These are phyloP conservation scores for Tiliacea citrago DNA, from an alignment of 2,888 invertebrate genomes.

Conservation along the genomic window DNA sequence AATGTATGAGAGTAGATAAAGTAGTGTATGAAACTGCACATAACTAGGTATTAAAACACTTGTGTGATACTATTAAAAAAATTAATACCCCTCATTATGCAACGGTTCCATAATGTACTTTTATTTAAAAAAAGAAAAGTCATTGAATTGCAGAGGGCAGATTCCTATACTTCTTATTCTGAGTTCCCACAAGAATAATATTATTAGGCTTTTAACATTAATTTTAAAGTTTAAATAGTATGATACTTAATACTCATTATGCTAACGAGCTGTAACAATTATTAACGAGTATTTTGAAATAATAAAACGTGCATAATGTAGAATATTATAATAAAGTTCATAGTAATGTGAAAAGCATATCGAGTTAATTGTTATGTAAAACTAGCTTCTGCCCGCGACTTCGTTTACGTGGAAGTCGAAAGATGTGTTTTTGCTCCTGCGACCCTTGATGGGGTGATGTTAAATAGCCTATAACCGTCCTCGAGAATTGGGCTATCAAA, in stretches of 20 bases:
- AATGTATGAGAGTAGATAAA: too few relatives aligned
- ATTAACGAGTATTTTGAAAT: constrained; percentile 1
- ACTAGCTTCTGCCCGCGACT: too few relatives aligned
- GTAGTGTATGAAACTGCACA: too few relatives aligned
- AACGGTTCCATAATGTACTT: not conserved
- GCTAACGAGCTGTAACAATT: constrained; percentile 9
- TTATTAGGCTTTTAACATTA: not conserved
- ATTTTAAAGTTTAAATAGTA: constrained; percentile 8
- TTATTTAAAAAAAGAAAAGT: not conserved
- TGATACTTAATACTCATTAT: constrained; percentile 5
- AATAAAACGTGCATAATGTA: constrained; percentile 10
- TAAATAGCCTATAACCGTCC: too few relatives aligned
- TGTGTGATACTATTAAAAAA: too few relatives aligned
- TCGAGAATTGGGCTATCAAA: too few relatives aligned
- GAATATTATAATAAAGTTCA: not conserved
- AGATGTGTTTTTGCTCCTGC: too few relatives aligned
- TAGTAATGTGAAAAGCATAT: not conserved
- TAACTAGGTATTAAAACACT: too few relatives aligned
- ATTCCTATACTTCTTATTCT: not conserved
- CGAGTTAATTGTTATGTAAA: not conserved
- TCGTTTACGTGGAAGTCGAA: too few relatives aligned
- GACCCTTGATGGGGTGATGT: too few relatives aligned
- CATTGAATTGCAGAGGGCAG: not conserved
- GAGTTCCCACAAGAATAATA: not conserved
- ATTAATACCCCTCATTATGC: too few relatives aligned